Evolutionary conservation across 1,140 invertebrate species (phyloP), one percentile per base, ranked within the genome.

Genomic region (Ectropis grisescens): DNA sequence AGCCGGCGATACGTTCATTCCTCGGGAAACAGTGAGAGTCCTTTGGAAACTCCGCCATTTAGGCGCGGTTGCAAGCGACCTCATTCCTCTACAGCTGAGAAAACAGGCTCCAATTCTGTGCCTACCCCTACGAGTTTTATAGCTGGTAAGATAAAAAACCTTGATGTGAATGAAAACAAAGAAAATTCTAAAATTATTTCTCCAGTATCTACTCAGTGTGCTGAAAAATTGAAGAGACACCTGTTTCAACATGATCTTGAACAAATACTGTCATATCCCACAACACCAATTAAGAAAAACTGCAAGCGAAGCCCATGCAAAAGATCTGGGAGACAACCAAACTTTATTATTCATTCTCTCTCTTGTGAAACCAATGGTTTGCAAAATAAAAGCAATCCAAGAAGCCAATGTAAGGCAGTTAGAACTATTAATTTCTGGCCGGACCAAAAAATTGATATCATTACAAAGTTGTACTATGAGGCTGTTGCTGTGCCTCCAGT

Each of bases 381-480:
- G 14, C 52, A 62, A 13, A 38, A 41, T n/a, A 28, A 43, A n/a
- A 36, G 33, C 16, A 41, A 52, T 34, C 31, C 50, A 25, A 28
- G 27, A 13, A 13, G 37, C 23, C 35, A 38, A 29, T 33, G 36
- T 13, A 39, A 33, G 15, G 33, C 34, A 27, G 39, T 34, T 16
- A 51, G 48, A 29, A 33, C 14, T 29, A 54, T 52, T 33, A 33
- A 53, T 38, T 56, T 58, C 43, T 58, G 51, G 35, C 68, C 66
- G 5, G 45, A 69, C 37, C 61, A 82, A 39, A 72, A 78, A 42
- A 48, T 81, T 48, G 81, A 83, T 48, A 72, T 82, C 24, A 64
- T 83, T 11, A 65, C 65, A 43, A 58, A 69, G 47, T 41, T 83
- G 27, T 58, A 67, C 35, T 33, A 67, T 14, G 27, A 58, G 32